Evolutionary conservation across 2,888 invertebrate species (phyloP), one percentile per base, ranked within the genome.

Genomic region (Andricus quercusramuli): DNA sequence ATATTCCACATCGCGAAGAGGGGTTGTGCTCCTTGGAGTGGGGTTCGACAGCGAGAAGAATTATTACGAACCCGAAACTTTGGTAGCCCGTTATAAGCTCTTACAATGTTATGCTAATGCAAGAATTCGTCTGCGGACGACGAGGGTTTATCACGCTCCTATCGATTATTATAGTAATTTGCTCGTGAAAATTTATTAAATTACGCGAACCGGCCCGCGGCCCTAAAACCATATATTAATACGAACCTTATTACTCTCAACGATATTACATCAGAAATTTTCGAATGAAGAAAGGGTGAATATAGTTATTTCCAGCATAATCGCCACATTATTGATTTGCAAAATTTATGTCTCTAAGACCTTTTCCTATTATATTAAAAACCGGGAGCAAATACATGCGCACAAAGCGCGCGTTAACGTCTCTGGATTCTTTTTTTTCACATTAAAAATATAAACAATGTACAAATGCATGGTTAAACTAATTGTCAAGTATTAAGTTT

Each of bases 81-180:
- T 77, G 77, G 37, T 62, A 59, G 47, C 25, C 37, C 37, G 41
- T 74, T 56, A 74, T 74, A 74, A 74, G 74, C 56, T 78, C 77
- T 82, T 80, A 80, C 78, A 82, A 83, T 83, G 82, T 83, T 81
- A 84, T 84, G 84, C 83, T 84, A 84, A 84, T 83, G 77, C 80
- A 81, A 78, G 80, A 81, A 82, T 78, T 78, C 68, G 80, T 78
- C 66, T 79, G 79, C 77, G 78, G 66, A 44, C n/a, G 66, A 51
- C 44, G 79, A 78, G 68, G 79, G 80, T 79, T 84, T 83, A 80
- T 74, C 56, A 74, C 64, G 79, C 74, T 76, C 67, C 65, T 66
- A 79, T 78, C 80, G 80, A 84, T 83, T 84, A 84, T 83, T 83
- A 83, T 77, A 76, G 80, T 83, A 81, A 83, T 83, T 84, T 82